phyloP scores from a whole-genome alignment of 1,140 invertebrate genomes.

The Ceratosolen fusciceps region DNA sequence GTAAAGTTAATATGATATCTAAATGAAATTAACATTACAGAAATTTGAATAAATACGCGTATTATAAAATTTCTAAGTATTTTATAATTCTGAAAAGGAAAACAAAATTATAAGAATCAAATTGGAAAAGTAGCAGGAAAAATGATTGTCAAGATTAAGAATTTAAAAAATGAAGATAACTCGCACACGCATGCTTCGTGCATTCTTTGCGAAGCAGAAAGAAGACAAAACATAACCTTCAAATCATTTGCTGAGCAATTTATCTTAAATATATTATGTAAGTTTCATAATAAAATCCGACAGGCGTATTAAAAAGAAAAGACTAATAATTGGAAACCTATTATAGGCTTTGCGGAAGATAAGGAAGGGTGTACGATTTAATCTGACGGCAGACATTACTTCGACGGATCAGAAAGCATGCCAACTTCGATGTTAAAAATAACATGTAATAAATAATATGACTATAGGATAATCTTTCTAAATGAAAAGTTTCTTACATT shows the following conservation, averaged over 20 bases:
- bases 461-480: background rate
- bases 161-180: slow-evolving; percentile 2
- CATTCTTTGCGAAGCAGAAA: slow-evolving; percentile 28
- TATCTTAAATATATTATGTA: slow-evolving; percentile 28
- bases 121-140: background rate
- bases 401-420: background rate
- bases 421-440: slow-evolving; percentile 20
- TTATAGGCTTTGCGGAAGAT: no score
- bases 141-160: background rate
- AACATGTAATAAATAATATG: background rate
- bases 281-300: background rate
- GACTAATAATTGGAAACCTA: no score
- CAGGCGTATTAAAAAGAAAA: no score
- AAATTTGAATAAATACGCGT: no score
- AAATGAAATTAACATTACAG: no score
- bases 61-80: no score
- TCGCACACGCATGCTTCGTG: slow-evolving; percentile 20
- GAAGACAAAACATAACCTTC: slow-evolving; percentile 50
- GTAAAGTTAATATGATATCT: no score
- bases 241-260: slow-evolving; percentile 7
- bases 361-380: background rate
- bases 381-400: background rate
- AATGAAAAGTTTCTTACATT: background rate
- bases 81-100: no score
- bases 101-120: no score